These are phyloP conservation scores for Aphidius ervi DNA, from an alignment of 1,140 invertebrate genomes.

Conservation along the genomic window DNA sequence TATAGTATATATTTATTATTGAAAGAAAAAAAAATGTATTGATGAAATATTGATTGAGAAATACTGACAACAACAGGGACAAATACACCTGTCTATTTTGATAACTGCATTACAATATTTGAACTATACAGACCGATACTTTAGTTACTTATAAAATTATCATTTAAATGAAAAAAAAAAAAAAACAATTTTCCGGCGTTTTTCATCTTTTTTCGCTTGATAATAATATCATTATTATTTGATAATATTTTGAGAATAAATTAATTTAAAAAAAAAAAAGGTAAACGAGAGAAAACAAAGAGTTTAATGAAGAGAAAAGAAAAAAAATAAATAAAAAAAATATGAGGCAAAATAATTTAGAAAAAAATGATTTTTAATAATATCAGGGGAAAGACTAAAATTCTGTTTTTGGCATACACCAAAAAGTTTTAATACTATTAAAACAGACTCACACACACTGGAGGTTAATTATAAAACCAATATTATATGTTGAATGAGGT, in stretches of 20 bases:
- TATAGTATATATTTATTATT: too few relatives aligned
- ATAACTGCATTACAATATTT: neutral
- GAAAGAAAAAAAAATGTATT: too few relatives aligned
- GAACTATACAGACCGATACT: constrained; percentile 17
- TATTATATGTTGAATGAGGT: constrained; percentile 2
- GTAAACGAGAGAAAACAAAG: neutral
- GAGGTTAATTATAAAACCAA: constrained; percentile 10
- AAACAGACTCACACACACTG: constrained; percentile 15
- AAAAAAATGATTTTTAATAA: constrained; percentile 13
- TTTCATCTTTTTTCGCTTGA: constrained; percentile 21
- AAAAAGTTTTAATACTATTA: constrained; percentile 17
- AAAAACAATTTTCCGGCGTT: constrained; percentile 36
- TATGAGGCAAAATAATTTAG: neutral
- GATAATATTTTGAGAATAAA: neutral
- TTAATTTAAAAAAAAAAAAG: neutral
- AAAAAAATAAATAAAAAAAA: too few relatives aligned
- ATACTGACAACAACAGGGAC: neutral
- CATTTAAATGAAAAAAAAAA: constrained; percentile 12
- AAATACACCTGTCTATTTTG: neutral
- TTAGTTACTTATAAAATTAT: constrained; percentile 30
- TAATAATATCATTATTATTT: neutral
- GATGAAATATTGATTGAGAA: too few relatives aligned
- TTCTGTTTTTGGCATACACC: constrained; percentile 40
- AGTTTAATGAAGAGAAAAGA: neutral
- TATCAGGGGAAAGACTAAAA: constrained; percentile 26